These are phyloP conservation scores for Thymelicus lineola DNA, from an alignment of 2,888 invertebrate genomes.

Conservation along the genomic window DNA sequence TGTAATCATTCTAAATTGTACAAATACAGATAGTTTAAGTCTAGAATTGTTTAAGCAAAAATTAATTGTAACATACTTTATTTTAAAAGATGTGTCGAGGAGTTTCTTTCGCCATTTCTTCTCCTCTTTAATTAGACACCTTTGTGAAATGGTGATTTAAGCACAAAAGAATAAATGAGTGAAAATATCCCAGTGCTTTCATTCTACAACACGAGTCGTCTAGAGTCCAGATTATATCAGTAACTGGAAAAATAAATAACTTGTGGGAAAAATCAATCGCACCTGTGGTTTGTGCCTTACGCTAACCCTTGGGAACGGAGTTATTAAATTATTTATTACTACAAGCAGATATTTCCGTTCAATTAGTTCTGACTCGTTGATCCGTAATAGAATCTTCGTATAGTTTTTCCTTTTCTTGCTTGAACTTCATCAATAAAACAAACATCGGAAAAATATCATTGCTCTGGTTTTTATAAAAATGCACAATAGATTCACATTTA, in stretches of 20 bases:
- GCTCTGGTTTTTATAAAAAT: not conserved
- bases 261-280: not conserved
- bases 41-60: too few relatives aligned
- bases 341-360: constrained; percentile 29
- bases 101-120: too few relatives aligned
- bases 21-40: too few relatives aligned
- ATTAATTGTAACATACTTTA: too few relatives aligned
- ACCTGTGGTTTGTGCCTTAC: constrained; percentile 3
- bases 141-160: too few relatives aligned
- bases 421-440: constrained; percentile 21
- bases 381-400: constrained; percentile 24
- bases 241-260: not conserved
- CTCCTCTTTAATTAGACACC: too few relatives aligned
- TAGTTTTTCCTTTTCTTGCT: constrained; percentile 9
- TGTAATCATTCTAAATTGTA: too few relatives aligned
- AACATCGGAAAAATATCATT: constrained; percentile 8
- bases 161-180: too few relatives aligned
- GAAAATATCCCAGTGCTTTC: too few relatives aligned
- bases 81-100: too few relatives aligned
- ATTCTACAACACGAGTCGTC: too few relatives aligned
- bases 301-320: constrained; percentile 29
- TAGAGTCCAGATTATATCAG: too few relatives aligned
- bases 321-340: constrained; percentile 38
- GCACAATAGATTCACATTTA: not conserved
- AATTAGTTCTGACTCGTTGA: constrained; percentile 37